phyloP scores from a whole-genome alignment of 2,113 vertebrate species.

The Okapia johnstoni region DNA sequence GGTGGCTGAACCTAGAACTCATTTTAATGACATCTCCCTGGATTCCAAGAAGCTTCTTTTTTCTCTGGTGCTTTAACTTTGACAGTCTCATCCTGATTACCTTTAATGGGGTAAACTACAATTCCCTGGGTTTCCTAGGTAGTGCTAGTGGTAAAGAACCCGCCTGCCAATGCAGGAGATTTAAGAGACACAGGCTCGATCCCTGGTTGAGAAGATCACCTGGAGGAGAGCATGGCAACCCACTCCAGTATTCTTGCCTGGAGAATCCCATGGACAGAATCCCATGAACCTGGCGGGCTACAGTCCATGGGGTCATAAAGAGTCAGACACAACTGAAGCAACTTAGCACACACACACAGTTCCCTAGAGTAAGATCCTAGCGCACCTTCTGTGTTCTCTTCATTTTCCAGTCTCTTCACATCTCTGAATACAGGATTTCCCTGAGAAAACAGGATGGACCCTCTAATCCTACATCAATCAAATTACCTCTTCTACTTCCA shows the following conservation, averaged over 20 bases:
- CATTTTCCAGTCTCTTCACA: background rate
- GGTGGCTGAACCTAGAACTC: background rate
- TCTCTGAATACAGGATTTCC: background rate
- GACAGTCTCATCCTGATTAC: background rate
- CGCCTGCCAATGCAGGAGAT: background rate
- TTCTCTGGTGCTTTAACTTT: background rate
- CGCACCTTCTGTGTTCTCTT: background rate
- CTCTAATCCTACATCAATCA: background rate
- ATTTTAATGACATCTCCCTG: slow-evolving; percentile 15
- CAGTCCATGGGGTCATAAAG: background rate
- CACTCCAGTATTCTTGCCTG: background rate
- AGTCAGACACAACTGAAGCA: background rate
- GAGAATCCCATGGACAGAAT: background rate
- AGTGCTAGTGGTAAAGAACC: background rate
- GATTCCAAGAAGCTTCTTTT: background rate
- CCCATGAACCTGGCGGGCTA: background rate
- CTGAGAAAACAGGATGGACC: background rate
- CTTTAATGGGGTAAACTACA: background rate
- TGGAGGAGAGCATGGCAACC: background rate
- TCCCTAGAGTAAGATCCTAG: background rate
- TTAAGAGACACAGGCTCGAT: background rate
- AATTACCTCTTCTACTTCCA: background rate
- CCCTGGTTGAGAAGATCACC: background rate
- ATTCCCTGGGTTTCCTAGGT: background rate
- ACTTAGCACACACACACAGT: background rate